phyloP scores from a whole-genome alignment of 1,140 invertebrate species.

The Andricus grossulariae region DNA sequence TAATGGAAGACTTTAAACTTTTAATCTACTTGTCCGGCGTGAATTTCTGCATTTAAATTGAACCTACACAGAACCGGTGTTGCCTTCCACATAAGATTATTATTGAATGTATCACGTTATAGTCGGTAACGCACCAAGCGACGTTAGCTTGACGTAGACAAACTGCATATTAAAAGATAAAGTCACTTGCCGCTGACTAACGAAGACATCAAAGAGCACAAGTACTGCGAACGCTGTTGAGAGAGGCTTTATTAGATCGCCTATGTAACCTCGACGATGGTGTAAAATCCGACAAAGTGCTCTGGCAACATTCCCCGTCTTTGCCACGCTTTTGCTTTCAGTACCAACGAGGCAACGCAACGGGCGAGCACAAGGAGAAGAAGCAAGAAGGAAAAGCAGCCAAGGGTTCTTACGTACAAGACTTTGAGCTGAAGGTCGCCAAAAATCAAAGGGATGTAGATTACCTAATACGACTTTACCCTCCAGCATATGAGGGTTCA shows the following conservation, averaged over 20 bases:
- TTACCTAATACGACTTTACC: conserved; percentile 51
- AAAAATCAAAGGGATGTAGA: conserved; percentile 73
- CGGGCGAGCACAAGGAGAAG: conserved; percentile 9
- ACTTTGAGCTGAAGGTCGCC: conserved; percentile 46
- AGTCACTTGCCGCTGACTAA: conserved; percentile 52
- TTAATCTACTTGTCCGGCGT: neutral
- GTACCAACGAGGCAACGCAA: conserved; percentile 18
- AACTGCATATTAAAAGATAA: conserved; percentile 45
- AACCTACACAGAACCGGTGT: neutral
- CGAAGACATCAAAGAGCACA: conserved; percentile 57
- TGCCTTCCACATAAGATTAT: conserved; percentile 12
- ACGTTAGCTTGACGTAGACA: conserved; percentile 16
- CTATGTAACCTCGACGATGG: conserved; percentile 48
- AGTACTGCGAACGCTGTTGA: conserved; percentile 43
- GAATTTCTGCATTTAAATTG: neutral
- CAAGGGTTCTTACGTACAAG: conserved; percentile 23
- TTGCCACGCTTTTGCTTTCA: conserved; percentile 38
- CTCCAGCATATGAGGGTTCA: conserved; percentile 6
- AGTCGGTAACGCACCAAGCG: conserved; percentile 11
- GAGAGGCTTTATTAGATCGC: conserved; percentile 59
- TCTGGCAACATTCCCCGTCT: conserved; percentile 33
- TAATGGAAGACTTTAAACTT: too few species aligned
- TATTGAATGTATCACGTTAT: conserved; percentile 23
- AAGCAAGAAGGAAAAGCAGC: conserved; percentile 22
- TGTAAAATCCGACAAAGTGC: conserved; percentile 58